A percentile compares a stretch with the other conserved stretches of the same genome.
Conservation (phyloP, 2,888 invertebrate genomes). For the Schizaphis graminum region DNA sequence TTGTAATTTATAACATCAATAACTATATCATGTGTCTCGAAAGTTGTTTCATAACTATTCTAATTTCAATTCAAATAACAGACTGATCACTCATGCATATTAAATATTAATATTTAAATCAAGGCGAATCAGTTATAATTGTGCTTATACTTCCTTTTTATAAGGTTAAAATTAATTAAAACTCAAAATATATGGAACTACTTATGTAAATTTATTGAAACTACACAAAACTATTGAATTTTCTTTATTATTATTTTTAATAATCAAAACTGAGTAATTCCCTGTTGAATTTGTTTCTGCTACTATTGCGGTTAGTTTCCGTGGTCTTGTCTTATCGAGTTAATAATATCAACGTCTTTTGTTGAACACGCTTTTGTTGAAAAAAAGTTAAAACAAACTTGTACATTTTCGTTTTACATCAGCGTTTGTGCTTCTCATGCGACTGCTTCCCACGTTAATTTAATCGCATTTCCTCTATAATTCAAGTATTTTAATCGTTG, state of each 20-base stretch:
- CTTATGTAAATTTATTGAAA: neutral
- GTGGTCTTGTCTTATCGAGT: neutral
- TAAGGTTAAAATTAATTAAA: neutral
- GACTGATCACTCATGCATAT: neutral
- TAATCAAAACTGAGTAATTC: neutral
- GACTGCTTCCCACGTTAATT: neutral
- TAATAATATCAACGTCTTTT: neutral
- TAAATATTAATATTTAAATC: neutral
- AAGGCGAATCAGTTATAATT: neutral
- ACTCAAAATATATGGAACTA: neutral
- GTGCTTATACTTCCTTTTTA: neutral
- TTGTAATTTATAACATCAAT: too few species aligned
- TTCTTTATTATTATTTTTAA: neutral
- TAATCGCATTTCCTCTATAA: neutral
- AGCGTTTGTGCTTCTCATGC: neutral
- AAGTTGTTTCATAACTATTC: neutral
- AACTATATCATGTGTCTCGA: neutral
- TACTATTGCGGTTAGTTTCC: neutral
- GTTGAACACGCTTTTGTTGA: neutral
- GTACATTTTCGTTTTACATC: neutral
- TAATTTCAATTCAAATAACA: neutral
- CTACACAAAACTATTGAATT: neutral
- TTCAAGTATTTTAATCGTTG: neutral
- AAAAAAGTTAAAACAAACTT: neutral
- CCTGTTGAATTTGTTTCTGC: neutral